Evolutionary conservation across 2,113 vertebrate species (phyloP), one percentile per base, ranked within the genome.

Genomic region (Catharus fuscescens): DNA sequence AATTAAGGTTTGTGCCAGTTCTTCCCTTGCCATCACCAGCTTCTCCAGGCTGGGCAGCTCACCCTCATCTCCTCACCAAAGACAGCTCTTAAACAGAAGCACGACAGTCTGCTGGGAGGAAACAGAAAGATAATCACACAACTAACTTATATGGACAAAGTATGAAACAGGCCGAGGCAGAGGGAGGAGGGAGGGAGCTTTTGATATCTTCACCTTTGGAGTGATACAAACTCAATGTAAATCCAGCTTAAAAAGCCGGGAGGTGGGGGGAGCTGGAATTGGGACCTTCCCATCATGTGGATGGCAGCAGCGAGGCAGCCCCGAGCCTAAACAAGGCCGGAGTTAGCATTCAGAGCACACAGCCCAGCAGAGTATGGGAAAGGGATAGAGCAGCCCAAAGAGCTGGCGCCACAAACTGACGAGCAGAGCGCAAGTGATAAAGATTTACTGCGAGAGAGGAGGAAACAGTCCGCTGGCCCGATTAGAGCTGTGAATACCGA

Each of bases 391-490:
- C 91, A 62, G 97, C 97, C 98, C 97, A 97, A 97, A 97, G 97
- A 96, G 95, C 98, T 98, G 98, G 98, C 97, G 98, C 98, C 98
- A 98, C 95, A 44, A 96, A 90, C 94, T 97, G 97, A 97, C 95
- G 97, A 97, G 97, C 97, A 96, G 96, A 97, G 96, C 92, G 95
- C 97, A 97, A 98, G 98, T 97, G 97, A 97, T 97, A 96, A 98
- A 98, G 98, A 98, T 98, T 98, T 98, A 98, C 98, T 97, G 98
- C 97, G 92, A 97, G 97, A 97, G 97, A 96, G 96, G 96, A 97
- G 98, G 97, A 97, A 97, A 96, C 97, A 97, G 96, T 97, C 97
- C 97, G 79, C 96, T 97, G 97, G 97, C 97, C 97, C 96, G 97
- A 97, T 98, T 97, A 97, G 96, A 97, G 96, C 97, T 96, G 97